A percentile compares a stretch with the other conserved stretches of the same genome.
phyloP scores from a whole-genome alignment of 2,113 vertebrate species.

The Notiomystis cincta region DNA sequence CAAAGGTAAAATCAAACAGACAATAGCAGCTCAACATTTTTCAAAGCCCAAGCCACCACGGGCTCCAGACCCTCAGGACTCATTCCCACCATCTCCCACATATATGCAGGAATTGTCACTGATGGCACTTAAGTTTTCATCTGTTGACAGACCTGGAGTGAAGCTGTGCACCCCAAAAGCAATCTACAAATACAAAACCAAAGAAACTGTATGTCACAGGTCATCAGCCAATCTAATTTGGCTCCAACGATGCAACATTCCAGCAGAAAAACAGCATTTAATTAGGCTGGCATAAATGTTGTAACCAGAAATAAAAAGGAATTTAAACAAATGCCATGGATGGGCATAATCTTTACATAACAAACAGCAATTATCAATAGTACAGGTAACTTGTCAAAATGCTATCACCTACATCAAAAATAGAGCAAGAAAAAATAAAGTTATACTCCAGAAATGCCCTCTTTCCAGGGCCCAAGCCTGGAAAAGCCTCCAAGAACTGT shows the following conservation, averaged over 20 bases:
- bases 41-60: accelerated
- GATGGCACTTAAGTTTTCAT: neutral
- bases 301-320: constrained; percentile 6
- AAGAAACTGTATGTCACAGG: neutral
- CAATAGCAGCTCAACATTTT: neutral
- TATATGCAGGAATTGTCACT: neutral
- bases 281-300: neutral
- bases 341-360: neutral
- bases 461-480: neutral
- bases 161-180: neutral
- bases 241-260: neutral
- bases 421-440: neutral
- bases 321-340: neutral
- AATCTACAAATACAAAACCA: neutral
- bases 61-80: neutral
- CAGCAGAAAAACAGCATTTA: neutral
- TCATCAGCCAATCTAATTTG: neutral
- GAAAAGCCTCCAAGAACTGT: neutral
- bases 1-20: neutral
- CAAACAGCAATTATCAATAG: neutral
- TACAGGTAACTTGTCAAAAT: neutral
- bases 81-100: neutral
- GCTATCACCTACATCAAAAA: neutral
- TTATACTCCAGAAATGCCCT: neutral
- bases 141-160: neutral